These are phyloP conservation scores for Apamea monoglypha DNA, from an alignment of 2,888 invertebrate species.

Conservation along the genomic window DNA sequence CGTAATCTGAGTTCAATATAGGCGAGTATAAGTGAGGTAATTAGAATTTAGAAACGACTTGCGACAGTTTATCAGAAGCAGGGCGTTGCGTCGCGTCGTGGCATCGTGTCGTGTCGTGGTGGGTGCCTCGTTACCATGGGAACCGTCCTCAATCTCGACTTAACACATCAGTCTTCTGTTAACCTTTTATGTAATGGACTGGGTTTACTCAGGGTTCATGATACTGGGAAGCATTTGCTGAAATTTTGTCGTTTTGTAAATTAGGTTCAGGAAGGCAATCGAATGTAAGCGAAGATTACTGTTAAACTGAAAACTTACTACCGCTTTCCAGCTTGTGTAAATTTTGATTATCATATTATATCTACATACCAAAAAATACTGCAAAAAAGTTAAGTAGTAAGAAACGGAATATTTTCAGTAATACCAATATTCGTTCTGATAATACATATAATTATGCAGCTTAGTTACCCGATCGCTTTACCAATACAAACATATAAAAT, in stretches of 20 bases:
- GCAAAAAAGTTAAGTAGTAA: not conserved
- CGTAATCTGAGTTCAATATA: constrained; percentile 32
- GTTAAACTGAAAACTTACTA: not conserved
- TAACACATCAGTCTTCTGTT: constrained; percentile 32
- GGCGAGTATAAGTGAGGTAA: constrained; percentile 50
- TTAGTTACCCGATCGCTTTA: not conserved
- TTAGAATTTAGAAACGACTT: constrained; percentile 66
- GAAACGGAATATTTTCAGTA: not conserved
- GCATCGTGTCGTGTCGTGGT: constrained; percentile 50
- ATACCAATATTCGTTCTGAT: not conserved
- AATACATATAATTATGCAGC: too few species aligned
- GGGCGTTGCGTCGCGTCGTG: constrained; percentile 55
- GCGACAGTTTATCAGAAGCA: constrained; percentile 64
- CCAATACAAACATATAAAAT: not conserved
- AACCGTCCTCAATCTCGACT: constrained; percentile 52
- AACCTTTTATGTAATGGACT: constrained; percentile 27
- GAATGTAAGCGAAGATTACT: not conserved
- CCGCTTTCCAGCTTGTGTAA: not conserved
- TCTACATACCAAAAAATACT: not conserved
- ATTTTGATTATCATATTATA: not conserved
- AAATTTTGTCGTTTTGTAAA: not conserved
- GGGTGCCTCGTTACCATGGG: constrained; percentile 55
- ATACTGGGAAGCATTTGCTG: not conserved
- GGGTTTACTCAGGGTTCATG: constrained; percentile 5
- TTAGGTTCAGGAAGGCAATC: not conserved